These are phyloP conservation scores for Sphenodon punctatus DNA, from an alignment of 2,797 vertebrate genomes.

Conservation along the genomic window DNA sequence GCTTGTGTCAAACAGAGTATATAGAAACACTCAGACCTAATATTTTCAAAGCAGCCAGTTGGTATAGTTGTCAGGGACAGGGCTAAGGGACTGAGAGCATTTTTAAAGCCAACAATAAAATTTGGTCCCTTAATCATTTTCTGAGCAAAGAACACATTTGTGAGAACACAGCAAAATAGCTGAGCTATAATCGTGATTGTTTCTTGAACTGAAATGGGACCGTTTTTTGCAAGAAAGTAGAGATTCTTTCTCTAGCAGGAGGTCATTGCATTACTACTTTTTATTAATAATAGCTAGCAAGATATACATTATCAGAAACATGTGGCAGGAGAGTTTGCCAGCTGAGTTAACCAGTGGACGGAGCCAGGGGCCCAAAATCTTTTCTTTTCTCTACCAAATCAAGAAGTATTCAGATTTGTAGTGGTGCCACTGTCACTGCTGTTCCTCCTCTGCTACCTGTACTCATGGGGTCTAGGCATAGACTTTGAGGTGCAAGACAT, in stretches of 20 bases:
- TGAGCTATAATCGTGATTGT: background rate
- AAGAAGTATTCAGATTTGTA: too few relatives aligned
- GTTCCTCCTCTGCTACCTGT: too few relatives aligned
- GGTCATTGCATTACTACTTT: background rate
- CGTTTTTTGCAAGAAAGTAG: background rate
- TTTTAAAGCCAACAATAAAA: background rate
- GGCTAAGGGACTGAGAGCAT: background rate
- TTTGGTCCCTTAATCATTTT: background rate
- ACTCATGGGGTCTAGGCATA: too few relatives aligned
- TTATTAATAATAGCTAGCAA: too few relatives aligned
- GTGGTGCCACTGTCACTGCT: too few relatives aligned
- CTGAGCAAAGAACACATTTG: background rate
- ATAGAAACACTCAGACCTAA: background rate
- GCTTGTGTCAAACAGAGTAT: background rate
- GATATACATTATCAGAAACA: too few relatives aligned
- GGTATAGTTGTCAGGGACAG: background rate
- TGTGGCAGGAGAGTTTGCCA: too few relatives aligned
- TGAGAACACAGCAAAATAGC: background rate
- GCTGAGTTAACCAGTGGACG: too few relatives aligned
- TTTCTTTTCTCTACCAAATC: too few relatives aligned
- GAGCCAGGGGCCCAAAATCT: too few relatives aligned
- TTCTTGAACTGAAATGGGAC: too few relatives aligned
- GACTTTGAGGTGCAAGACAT: too few relatives aligned
- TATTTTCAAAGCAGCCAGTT: background rate
- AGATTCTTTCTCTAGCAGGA: background rate